Conservation (phyloP, 2,888 invertebrate genomes). For the Onthophagus sagittarius region DNA sequence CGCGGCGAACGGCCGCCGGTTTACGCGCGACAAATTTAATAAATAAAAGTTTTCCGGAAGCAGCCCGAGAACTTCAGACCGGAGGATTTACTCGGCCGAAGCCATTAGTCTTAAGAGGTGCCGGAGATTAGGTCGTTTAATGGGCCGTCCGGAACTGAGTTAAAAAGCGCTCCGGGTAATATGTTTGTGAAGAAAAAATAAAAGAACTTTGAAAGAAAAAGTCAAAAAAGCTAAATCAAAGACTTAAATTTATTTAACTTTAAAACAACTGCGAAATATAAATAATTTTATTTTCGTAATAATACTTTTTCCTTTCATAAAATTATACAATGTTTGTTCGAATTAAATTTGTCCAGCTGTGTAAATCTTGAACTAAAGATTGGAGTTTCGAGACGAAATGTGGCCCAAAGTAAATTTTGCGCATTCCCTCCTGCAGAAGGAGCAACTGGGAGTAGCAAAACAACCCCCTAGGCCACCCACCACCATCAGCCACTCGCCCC, state of each 20-base stretch:
- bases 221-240: neutral
- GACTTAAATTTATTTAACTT: neutral
- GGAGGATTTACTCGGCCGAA: slow-evolving; percentile 25
- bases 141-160: neutral
- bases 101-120: neutral
- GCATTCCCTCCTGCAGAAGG: neutral
- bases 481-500: neutral
- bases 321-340: neutral
- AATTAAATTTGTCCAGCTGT: neutral
- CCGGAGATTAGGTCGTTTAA: neutral
- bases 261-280: neutral
- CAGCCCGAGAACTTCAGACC: slow-evolving; percentile 30
- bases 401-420: neutral
- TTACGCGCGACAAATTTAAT: slow-evolving; percentile 34
- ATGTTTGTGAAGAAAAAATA: neutral
- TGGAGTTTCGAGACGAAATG: neutral
- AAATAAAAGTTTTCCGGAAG: slow-evolving; percentile 35
- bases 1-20: slow-evolving; percentile 20
- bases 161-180: neutral
- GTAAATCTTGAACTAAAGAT: neutral
- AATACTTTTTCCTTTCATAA: neutral
- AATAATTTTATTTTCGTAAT: no score
- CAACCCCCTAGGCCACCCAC: neutral
- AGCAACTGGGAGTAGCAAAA: neutral
- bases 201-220: neutral